Evolutionary conservation across 2,113 vertebrate genomes (phyloP), one percentile per base, ranked within the genome.

Genomic region (Irena cyanogastra): DNA sequence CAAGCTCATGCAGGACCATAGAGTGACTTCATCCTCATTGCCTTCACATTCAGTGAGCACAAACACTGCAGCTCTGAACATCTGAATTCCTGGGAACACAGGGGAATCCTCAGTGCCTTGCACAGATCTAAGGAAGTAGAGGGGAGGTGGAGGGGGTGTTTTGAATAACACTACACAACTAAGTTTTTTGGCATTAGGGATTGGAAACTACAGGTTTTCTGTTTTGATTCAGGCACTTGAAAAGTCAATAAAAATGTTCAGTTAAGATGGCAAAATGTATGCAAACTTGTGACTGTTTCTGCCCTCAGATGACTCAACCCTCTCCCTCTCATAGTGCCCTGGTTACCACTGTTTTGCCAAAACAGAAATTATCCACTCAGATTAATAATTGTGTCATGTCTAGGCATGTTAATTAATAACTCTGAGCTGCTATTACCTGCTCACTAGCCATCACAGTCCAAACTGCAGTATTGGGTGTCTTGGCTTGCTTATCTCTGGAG

Each of bases 351-450:
- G 59, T 64, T 95, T 82, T 75, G 23, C 47, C 52, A 82, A 91
- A 61, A 54, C 66, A 93, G 56, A 84, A 84, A 87, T 85, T 71
- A 90, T 35, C 35, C 47, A 71, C 39, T 68, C 70, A 30, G 33
- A 78, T 71, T 87, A 84, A 79, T 66, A 93, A 87, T 10, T 42
- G 19, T 57, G 44, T 71, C 75, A 87, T 1, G 6, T 75, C 74
- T 79, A 91, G 64, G 59, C 26, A 57, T 28, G 77, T 28, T 87
- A 93, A 66, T 89, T 93, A 89, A 50, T 74, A 87, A 84, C 50
- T 57, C 72, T 74, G 50, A 65, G 77, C 59, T 83, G 41, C 63
- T 69, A 27, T 44, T 83, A 44, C 19, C 2, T 7, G 60, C 56
- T 89, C 31, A 41, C 27, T 22, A 66, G 22, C n/a, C 3, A 27